Evolutionary conservation across 2,113 vertebrate species (phyloP).

Genomic region (Sula dactylatra): DNA sequence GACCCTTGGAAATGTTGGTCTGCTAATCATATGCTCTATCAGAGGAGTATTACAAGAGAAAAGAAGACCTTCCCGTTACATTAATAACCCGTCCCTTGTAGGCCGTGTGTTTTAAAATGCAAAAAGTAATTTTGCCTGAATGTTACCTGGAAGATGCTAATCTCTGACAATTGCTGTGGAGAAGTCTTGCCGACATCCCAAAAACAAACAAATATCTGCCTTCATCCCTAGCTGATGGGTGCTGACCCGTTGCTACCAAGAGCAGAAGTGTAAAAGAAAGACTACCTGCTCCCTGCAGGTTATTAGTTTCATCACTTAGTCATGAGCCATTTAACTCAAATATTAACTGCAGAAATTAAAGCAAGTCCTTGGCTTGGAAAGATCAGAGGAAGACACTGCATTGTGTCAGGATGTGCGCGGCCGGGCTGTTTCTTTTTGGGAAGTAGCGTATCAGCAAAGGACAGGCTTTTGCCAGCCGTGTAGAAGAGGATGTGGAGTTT

Average conservation of each 20-base stretch:
- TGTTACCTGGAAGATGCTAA: neutral
- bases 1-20: neutral
- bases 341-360: constrained; percentile 65
- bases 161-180: neutral
- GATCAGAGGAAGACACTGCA: constrained; percentile 14
- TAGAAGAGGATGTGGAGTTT: neutral
- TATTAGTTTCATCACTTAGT: constrained; percentile 65
- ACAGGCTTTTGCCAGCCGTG: neutral
- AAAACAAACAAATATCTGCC: constrained; percentile 12
- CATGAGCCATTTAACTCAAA: constrained; percentile 63
- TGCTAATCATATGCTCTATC: neutral
- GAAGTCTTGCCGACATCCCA: neutral
- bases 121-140: neutral
- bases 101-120: neutral
- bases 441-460: neutral
- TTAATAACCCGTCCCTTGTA: neutral
- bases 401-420: neutral
- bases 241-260: constrained; percentile 8
- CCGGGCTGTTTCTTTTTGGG: neutral
- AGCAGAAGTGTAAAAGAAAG: constrained; percentile 36
- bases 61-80: neutral
- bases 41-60: neutral
- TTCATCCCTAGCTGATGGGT: neutral
- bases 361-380: constrained; percentile 57
- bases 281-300: constrained; percentile 8